phyloP scores from a whole-genome alignment of 2,113 vertebrate species.

The Vimba vimba region DNA sequence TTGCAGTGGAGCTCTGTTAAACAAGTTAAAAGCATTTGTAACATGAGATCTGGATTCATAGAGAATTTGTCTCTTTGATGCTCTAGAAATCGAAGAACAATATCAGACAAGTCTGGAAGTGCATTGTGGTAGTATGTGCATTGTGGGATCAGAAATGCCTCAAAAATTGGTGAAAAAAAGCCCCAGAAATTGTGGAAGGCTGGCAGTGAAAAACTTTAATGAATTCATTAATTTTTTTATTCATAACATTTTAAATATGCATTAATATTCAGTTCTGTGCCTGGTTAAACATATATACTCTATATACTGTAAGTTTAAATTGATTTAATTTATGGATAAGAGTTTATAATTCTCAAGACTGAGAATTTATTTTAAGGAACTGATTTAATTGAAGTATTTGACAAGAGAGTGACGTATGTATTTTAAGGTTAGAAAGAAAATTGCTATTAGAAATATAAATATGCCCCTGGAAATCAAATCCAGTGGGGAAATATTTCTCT shows the following conservation, averaged over 20 bases:
- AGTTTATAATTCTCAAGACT: background rate
- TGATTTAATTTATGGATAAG: background rate
- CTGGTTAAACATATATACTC: no score
- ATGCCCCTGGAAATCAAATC: background rate
- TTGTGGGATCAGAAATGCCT: background rate
- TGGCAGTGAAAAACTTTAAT: background rate
- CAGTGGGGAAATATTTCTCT: background rate
- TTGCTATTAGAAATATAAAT: background rate
- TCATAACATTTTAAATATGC: no score
- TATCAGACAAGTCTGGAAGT: background rate
- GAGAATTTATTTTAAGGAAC: background rate
- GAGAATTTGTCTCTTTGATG: background rate
- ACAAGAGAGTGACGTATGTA: background rate
- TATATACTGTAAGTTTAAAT: no score
- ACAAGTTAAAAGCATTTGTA: conserved; percentile 36
- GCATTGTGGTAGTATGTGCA: background rate
- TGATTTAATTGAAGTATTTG: background rate
- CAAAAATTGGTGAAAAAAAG: background rate
- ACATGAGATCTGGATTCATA: conserved; percentile 10
- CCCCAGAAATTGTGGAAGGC: background rate
- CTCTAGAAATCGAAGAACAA: background rate
- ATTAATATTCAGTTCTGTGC: no score
- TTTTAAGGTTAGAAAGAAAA: background rate
- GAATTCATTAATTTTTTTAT: background rate
- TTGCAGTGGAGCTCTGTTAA: conserved; percentile 23